phyloP scores from a whole-genome alignment of 1,140 invertebrate genomes.

The Homalodisca vitripennis region DNA sequence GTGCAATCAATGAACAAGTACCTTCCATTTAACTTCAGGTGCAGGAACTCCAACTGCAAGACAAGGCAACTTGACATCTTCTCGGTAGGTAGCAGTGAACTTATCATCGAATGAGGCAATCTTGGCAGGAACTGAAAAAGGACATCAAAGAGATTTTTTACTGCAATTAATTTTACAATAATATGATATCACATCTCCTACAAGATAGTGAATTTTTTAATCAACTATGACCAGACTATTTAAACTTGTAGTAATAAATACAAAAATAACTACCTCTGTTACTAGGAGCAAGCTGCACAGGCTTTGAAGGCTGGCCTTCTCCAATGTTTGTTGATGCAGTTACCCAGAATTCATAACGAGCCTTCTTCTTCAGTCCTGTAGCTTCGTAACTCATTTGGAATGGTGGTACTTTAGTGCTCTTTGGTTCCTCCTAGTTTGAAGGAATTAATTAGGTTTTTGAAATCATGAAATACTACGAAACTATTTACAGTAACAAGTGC shows the following conservation, averaged over 20 bases:
- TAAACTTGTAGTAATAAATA: too few species aligned
- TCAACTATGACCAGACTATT: too few species aligned
- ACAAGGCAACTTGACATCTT: constrained; percentile 88
- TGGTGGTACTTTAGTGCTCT: constrained; percentile 64
- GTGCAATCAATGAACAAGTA: too few species aligned
- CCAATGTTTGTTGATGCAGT: constrained; percentile 91
- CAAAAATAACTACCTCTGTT: too few species aligned
- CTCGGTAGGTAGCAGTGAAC: constrained; percentile 85
- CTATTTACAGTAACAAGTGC: too few species aligned
- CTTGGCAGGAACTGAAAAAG: constrained; percentile 78
- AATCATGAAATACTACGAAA: too few species aligned
- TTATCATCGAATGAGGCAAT: constrained; percentile 91
- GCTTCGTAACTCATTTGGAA: constrained; percentile 77
- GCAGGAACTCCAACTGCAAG: constrained; percentile 85
- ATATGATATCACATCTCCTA: too few species aligned
- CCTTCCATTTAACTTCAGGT: constrained; percentile 87
- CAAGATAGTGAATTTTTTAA: too few species aligned
- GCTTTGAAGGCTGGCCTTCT: constrained; percentile 85
- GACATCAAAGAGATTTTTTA: constrained; percentile 26
- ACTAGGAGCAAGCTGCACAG: constrained; percentile 78
- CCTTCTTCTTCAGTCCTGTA: constrained; percentile 74
- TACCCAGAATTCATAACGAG: constrained; percentile 91
- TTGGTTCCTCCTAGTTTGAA: constrained; percentile 52
- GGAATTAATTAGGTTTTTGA: neutral
- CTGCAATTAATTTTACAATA: neutral